A percentile compares a stretch with the other conserved stretches of the same genome.
These are phyloP conservation scores for Drosophila phalerata DNA, from an alignment of 2,888 invertebrate species.

Conservation along the genomic window DNA sequence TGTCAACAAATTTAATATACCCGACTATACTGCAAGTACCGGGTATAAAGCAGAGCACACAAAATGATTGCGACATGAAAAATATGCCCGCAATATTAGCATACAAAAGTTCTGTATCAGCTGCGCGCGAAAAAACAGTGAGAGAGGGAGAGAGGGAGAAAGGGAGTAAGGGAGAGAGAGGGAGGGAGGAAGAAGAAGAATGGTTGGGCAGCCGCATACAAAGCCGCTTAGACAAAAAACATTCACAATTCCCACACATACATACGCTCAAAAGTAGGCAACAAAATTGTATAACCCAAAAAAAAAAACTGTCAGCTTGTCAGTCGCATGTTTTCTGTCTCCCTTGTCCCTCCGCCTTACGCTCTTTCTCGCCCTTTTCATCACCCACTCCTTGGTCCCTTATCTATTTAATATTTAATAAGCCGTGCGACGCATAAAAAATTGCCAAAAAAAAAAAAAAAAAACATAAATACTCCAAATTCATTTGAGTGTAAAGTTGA, in stretches of 20 bases:
- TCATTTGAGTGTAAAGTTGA: conserved; percentile 81
- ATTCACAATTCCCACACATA: conserved; percentile 19
- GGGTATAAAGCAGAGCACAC: conserved; percentile 33
- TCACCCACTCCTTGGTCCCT: conserved; percentile 24
- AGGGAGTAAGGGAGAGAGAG: not conserved
- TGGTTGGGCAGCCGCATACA: conserved; percentile 11
- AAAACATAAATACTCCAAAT: conserved; percentile 40
- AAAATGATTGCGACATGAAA: conserved; percentile 75
- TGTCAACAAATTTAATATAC: not conserved
- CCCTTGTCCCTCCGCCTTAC: not conserved
- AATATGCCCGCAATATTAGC: conserved; percentile 75
- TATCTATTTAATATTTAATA: conserved; percentile 81
- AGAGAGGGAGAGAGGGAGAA: not conserved
- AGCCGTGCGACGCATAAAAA: conserved; percentile 54
- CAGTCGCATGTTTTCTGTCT: conserved; percentile 13
- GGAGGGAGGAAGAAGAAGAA: not conserved
- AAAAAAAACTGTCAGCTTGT: conserved; percentile 27
- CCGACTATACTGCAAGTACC: not conserved
- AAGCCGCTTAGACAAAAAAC: conserved; percentile 63
- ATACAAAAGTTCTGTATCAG: conserved; percentile 53
- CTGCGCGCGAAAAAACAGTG: not conserved
- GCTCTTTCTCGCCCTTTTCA: not conserved
- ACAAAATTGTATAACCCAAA: conserved; percentile 8
- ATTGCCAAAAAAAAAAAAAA: conserved; percentile 23
- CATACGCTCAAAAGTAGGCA: conserved; percentile 21